phyloP scores from a whole-genome alignment of 2,113 vertebrate species.

The Ondatra zibethicus region DNA sequence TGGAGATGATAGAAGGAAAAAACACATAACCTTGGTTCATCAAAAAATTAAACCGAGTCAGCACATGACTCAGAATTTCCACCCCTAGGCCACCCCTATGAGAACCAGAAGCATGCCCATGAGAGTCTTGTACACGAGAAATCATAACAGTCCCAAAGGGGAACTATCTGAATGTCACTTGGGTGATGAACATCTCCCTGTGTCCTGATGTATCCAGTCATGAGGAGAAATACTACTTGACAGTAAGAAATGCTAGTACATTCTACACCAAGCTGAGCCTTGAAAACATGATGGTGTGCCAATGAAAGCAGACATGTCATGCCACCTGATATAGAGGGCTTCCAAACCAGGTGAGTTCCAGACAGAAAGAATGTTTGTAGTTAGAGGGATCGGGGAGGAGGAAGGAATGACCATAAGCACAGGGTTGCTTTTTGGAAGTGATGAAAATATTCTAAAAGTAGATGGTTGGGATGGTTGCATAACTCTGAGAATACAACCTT shows the following conservation, averaged over 20 bases:
- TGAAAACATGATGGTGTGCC: background rate
- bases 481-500: background rate
- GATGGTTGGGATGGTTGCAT: background rate
- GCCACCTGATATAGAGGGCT: background rate
- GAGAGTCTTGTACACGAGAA: background rate
- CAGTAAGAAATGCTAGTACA: background rate
- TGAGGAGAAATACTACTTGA: background rate
- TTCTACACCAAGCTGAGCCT: background rate
- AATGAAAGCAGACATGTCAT: background rate
- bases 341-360: background rate
- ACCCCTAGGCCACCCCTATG: background rate
- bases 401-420: background rate
- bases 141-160: background rate
- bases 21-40: background rate
- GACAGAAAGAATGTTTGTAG: background rate
- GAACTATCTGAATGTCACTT: background rate
- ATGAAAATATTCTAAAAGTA: background rate
- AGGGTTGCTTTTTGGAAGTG: background rate
- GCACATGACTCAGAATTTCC: background rate
- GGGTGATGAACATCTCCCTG: no score
- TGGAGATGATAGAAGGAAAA: conserved; percentile 53
- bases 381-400: background rate
- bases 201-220: no score
- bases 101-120: background rate
- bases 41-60: background rate